Evolutionary conservation across 2,797 vertebrate species (phyloP).

Genomic region (Cygnus olor): DNA sequence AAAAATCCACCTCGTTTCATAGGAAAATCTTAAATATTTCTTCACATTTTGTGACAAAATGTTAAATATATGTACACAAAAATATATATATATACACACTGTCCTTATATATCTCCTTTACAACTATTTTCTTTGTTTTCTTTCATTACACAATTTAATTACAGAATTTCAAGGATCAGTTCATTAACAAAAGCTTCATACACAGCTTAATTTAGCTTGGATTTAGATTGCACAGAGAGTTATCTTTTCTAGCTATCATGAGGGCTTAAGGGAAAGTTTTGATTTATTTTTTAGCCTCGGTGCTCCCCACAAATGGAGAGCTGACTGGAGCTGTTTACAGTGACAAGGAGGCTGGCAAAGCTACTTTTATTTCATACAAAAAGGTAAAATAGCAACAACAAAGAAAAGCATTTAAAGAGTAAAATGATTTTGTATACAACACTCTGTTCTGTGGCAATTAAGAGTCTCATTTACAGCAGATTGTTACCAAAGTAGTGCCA

Average conservation of each 20-base stretch:
- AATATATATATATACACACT: neutral
- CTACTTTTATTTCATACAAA: neutral
- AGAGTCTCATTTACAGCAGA: slow-evolving; percentile 67
- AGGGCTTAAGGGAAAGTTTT: neutral
- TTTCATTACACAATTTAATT: neutral
- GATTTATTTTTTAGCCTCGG: neutral
- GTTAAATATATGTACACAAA: neutral
- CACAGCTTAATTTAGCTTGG: neutral
- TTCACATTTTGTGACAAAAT: neutral
- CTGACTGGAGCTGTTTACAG: neutral
- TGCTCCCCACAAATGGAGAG: neutral
- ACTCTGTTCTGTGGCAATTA: slow-evolving; percentile 54
- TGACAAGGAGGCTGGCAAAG: neutral
- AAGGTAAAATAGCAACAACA: neutral
- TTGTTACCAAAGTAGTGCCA: slow-evolving; percentile 63
- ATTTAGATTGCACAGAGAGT: neutral
- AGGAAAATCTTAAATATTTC: neutral
- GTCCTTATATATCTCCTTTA: neutral
- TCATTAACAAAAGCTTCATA: neutral
- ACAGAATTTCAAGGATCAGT: neutral
- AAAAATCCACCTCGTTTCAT: neutral
- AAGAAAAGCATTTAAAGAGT: slow-evolving; percentile 31
- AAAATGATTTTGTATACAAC: slow-evolving; percentile 61
- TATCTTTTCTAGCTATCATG: neutral
- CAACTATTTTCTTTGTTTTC: neutral